Evolutionary conservation across 2,113 vertebrate species (phyloP), one percentile per base, ranked within the genome.

Genomic region (Chaetops frenatus): DNA sequence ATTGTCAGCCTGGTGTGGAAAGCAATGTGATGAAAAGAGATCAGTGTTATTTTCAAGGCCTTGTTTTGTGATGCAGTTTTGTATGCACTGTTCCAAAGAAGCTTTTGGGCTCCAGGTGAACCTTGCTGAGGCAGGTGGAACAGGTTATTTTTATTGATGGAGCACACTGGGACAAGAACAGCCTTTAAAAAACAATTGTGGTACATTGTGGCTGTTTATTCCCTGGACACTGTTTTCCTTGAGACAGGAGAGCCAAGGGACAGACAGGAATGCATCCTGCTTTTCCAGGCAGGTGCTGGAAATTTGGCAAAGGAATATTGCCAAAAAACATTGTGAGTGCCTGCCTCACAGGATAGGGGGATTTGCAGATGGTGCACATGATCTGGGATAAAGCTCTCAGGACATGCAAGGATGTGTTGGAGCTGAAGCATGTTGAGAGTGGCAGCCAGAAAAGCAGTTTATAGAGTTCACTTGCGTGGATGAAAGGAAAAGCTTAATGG

Each of bases 1-100:
- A 95, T 88, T 11, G 51, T 61, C 76, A 33, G 96, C 95, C 96
- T 81, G 57, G 87, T 56, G 29, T 42, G 94, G 97, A 96, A 96
- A 97, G 96, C 96, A 97, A 96, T 58, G 90, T 14, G 90, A 96
- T 92, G 88, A 87, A 88, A 96, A 96, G 95, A 42, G 56, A 73
- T 81, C 24, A 19, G 44, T 62, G 90, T 96, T 97, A 93, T 94
- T 97, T 98, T 90, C 88, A 96, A 92, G 89, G 64, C 71, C 88
- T 54, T 28, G 84, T 54, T 95, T 89, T 65, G 88, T 6, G 83
- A 87, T 81, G 86, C 35, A n/a, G 87, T 97, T 94, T 72, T 17
- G 50, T 9, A 44, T 16, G 17, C 4, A 7, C 72, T 40, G 23
- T 80, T 92, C 76, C 57, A 50, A 84, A 4, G 12, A 29, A 22